Evolutionary conservation across 2,888 invertebrate species (phyloP).

Genomic region (Eupeodes latifasciatus): DNA sequence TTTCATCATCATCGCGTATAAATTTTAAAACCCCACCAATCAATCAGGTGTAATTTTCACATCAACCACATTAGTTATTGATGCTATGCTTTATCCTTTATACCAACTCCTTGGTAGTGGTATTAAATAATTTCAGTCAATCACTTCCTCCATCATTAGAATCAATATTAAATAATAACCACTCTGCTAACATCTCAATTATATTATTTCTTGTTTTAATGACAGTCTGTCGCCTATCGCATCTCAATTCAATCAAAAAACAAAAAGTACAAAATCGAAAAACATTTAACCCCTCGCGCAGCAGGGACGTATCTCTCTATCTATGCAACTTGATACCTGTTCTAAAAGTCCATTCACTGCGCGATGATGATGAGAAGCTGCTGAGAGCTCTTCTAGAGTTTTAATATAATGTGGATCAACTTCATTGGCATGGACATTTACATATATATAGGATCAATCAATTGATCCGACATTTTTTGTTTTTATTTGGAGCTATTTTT

Average conservation of each 20-base stretch:
- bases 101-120: too few species aligned
- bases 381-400: too few species aligned
- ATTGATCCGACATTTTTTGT: constrained; percentile 21
- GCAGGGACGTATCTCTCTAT: constrained; percentile 8
- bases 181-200: constrained; percentile 72
- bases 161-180: constrained; percentile 74
- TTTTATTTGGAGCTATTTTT: constrained; percentile 53
- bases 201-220: constrained; percentile 51
- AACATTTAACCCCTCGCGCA: constrained; percentile 31
- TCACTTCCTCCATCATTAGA: constrained; percentile 71
- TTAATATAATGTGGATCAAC: constrained; percentile 50
- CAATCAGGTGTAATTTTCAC: constrained; percentile 63
- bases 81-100: not conserved
- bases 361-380: not conserved
- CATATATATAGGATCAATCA: constrained; percentile 57
- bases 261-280: not conserved
- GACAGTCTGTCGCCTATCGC: constrained; percentile 55
- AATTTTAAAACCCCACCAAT: constrained; percentile 10
- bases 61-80: constrained; percentile 60
- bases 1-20: constrained; percentile 33
- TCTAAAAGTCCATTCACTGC: constrained; percentile 30
- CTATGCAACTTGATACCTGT: constrained; percentile 22
- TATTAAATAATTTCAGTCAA: constrained; percentile 52
- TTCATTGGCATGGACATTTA: constrained; percentile 46
- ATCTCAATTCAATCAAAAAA: constrained; percentile 28